Base-by-base conservation (phyloP, 2,888 invertebrate genomes). In the Tryphoninae sp. region DNA sequence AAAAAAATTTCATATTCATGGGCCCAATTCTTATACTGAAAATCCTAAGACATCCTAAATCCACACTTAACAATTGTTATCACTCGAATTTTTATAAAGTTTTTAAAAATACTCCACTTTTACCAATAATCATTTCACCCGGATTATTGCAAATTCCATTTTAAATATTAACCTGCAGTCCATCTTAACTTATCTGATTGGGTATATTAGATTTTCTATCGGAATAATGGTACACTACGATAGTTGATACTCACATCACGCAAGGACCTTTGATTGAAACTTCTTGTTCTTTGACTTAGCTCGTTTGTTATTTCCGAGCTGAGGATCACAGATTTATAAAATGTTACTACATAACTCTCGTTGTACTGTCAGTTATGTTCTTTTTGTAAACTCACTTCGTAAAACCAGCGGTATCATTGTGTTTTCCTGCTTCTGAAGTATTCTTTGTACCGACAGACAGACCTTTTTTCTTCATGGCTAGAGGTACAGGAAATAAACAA, bases 391-490 rank as follows among this genome's bases (percentile, higher is more conserved):
- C 55, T 64, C 42, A 73, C 58, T 55, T 68, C 22, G 49, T 64
- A 51, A 23, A 23, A 58, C 45, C 23, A 4, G 19, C 22, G 16
- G 40, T 19, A 13, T 8, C 64, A 19, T 71, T 13, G 13, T 45
- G 33, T 22, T 22, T 19, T 11, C 42, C 9, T 26, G 19, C 45
- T 33, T 22, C 16, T 8, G 72, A 67, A 13, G 69, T 64, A 16
- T 58, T 49, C 6, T 19, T n/a, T 11, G 1, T 11, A 9, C 74
- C 51, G 11, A 71, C 11, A 0, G 40, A 16, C 0, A 42, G 51
- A 61, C 19, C 16, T 67, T 75, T 81, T 71, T 81, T 75, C 61
- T 71, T 81, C 62, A 81, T 61, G 11, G 65, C 81, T 81, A 65
- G 7, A 33, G 33, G 33, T 23, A 23, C 40, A 65, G 2, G 7